These are phyloP conservation scores for Clarias fuscus DNA, from an alignment of 2,797 vertebrate genomes.

Conservation along the genomic window DNA sequence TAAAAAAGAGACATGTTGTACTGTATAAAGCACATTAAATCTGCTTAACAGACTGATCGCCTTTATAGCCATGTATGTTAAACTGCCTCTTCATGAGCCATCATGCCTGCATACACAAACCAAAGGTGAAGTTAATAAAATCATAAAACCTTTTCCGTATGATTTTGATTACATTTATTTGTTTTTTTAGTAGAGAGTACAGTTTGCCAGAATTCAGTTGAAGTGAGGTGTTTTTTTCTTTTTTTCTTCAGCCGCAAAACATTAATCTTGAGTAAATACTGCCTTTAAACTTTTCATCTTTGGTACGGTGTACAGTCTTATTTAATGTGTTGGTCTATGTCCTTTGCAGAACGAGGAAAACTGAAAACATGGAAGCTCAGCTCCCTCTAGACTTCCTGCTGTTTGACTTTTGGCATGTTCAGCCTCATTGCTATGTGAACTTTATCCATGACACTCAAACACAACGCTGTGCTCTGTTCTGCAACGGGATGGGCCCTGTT, in stretches of 20 bases:
- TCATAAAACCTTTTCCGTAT: background rate
- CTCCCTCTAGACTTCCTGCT: slow-evolving; percentile 65
- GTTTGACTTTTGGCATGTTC: background rate
- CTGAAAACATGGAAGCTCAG: slow-evolving; percentile 77
- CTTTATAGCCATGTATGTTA: background rate
- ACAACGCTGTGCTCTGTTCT: background rate
- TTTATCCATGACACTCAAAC: background rate
- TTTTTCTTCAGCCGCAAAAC: no score
- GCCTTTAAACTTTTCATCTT: background rate
- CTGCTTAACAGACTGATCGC: background rate
- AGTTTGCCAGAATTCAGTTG: background rate
- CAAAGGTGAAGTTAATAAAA: background rate
- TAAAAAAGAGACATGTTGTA: background rate
- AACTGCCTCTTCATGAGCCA: background rate
- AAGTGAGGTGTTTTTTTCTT: background rate
- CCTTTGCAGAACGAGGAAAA: slow-evolving; percentile 66
- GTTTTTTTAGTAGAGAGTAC: background rate
- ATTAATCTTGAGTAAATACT: background rate
- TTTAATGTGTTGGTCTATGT: slow-evolving; percentile 39
- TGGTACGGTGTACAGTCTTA: background rate
- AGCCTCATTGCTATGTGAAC: background rate
- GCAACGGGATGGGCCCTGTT: background rate
- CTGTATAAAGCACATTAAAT: no score
- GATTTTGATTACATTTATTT: background rate
- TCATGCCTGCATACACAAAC: background rate